Evolutionary conservation across 2,888 invertebrate species (phyloP), one percentile per base, ranked within the genome.

Genomic region (Nebria salina): DNA sequence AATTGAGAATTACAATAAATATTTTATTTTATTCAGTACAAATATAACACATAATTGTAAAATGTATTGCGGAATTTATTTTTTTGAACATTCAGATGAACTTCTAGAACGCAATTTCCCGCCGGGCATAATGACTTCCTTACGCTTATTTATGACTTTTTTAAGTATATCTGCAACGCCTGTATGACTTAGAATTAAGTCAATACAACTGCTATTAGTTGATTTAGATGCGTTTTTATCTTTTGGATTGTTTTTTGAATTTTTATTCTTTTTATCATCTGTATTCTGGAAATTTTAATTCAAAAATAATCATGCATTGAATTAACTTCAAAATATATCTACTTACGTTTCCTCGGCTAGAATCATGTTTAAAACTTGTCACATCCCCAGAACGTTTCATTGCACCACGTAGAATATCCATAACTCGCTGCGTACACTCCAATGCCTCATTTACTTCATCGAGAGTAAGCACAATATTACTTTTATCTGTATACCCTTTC

Each of bases 101-200:
- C 85, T 86, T 83, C 88, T 85, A 9, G 85, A 77, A 2, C 84
- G 83, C 11, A 87, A 84, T 41, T 83, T 81, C 8, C 85, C 83
- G 64, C 87, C 87, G 20, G 86, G 84, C 20, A 86, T 84, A 72
- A 86, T 85, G 4, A 87, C 86, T n/a, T 89, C 88, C 26, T 87
- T 84, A 72, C 88, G 84, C 84, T 89, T 89, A 76, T 85, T 87
- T 25, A 89, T 88, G 8, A 89, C 89, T 78, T 87, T 85, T 82
- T 89, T 89, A 76, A 89, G 84, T 80, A 89, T 89, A 84, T 89
- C 89, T 1, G 88, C 88, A 54, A 89, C 88, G 6, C 89, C 88
- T 13, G 86, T 87, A 41, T 83, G 83, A 76, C 87, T 88, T 77
- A 89, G 84, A 43, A 89, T 83, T 3, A 88, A 88, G 82, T 89